Evolutionary conservation across 2,888 invertebrate genomes (phyloP).

Genomic region (Noctuana brunneofusca): DNA sequence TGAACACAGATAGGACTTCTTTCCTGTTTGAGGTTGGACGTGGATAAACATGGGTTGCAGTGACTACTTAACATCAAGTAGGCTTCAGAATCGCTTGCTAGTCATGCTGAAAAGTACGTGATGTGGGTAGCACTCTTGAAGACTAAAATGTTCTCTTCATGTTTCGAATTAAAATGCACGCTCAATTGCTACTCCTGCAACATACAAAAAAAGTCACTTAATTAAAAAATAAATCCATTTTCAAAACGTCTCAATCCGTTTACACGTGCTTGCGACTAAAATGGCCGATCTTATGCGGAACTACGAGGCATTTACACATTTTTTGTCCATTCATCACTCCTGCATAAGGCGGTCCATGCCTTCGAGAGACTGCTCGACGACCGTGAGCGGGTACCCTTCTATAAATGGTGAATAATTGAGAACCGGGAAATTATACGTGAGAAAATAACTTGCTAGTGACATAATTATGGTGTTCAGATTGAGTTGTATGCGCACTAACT

Average conservation of each 20-base stretch:
- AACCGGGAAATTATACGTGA: conserved; percentile 39
- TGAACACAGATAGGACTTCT: no score
- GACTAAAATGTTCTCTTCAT: no score
- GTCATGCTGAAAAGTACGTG: no score
- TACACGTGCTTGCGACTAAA: conserved; percentile 18
- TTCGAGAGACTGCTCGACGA: conserved; percentile 43
- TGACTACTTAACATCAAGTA: no score
- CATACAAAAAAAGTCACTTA: no score
- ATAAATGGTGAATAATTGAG: conserved; percentile 38
- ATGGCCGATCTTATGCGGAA: conserved; percentile 27
- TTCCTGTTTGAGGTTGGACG: no score
- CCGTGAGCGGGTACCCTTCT: conserved; percentile 38
- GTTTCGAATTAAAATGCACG: no score
- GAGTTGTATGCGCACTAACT: conserved; percentile 3
- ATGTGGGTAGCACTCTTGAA: no score
- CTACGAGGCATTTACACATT: conserved; percentile 10
- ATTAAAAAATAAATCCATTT: conserved; percentile 12
- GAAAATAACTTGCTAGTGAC: conserved; percentile 43
- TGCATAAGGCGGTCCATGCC: conserved; percentile 38
- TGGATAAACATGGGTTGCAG: no score
- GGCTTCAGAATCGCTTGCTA: no score
- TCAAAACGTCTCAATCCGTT: conserved; percentile 23
- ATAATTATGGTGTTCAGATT: conserved; percentile 34
- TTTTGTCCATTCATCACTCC: conserved; percentile 31
- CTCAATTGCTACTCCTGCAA: no score